Evolutionary conservation across 2,113 vertebrate species (phyloP), one percentile per base, ranked within the genome.

Genomic region (Rhagologus leucostigma): DNA sequence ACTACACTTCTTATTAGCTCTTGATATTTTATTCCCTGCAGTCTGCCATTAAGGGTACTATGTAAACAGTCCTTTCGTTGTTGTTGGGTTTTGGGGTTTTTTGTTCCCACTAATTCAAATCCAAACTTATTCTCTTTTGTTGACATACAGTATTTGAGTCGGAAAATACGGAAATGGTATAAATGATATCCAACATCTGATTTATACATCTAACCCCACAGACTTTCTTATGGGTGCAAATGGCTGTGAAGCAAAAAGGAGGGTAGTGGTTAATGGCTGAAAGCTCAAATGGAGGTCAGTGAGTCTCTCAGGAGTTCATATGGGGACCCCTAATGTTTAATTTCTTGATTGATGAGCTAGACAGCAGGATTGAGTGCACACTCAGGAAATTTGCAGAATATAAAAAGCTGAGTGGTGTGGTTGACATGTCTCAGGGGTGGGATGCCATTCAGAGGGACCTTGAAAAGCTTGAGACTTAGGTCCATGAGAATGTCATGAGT

Each of bases 241-340:
- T 16, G 6, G 1, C 52, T 68, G 29, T 49, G 60, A 84, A 64
- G 15, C 20, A 89, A 50, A 80, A 79, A 3, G 1, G 10, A 67
- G 2, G 4, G 13, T 16, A 75, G 24, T 16, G 9, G 6, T 46
- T 33, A 41, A 19, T 3, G 10, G 15, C 35, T 67, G 24, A 50
- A 21, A 23, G 12, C 13, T 24, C 16, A 23, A 21, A 26, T 9
- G 9, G 18, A 60, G 3, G 33, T 24, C 6, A 9, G 10, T 44
- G 39, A 55, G 11, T 35, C 24, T 50, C 19, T 9, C n/a, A 30
- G 23, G 9, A 9, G 21, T 24, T 33, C 1, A 0, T 35, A 18
- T 4, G 16, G 13, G 12, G 20, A 33, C 5, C 2, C 15, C 16
- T 11, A 32, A 6, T 32, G 3, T 42, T 35, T 21, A 49, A 44